A percentile compares a stretch with the other conserved stretches of the same genome.
Evolutionary conservation across 2,113 vertebrate species (phyloP).

Genomic region (Hystrix brachyura): DNA sequence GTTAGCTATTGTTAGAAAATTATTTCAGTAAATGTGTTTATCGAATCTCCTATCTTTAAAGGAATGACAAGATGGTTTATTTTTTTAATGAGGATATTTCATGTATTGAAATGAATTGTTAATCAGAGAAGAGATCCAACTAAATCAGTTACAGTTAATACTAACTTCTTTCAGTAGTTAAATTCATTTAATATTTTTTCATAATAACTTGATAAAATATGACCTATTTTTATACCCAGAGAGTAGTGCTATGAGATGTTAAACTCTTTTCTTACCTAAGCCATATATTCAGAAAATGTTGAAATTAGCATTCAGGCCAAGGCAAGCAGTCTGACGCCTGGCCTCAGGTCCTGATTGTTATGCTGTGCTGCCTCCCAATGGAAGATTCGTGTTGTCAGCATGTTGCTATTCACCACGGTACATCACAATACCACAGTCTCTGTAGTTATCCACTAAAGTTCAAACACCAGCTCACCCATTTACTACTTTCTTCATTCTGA

Average conservation of each 20-base stretch:
- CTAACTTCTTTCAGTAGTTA: background rate
- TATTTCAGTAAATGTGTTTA: conserved; percentile 15
- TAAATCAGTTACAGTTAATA: background rate
- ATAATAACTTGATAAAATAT: background rate
- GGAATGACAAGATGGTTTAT: background rate
- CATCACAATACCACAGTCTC: background rate
- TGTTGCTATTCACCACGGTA: background rate
- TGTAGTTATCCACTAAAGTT: background rate
- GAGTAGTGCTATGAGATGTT: background rate
- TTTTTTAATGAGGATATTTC: background rate
- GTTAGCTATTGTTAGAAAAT: background rate
- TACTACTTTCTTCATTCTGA: background rate
- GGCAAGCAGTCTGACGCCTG: background rate
- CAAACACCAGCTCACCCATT: background rate
- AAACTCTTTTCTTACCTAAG: background rate
- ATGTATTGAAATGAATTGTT: background rate
- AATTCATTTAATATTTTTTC: background rate
- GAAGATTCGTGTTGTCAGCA: background rate
- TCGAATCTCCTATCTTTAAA: background rate
- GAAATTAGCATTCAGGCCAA: background rate
- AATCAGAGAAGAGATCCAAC: background rate
- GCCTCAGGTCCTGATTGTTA: background rate
- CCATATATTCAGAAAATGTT: background rate
- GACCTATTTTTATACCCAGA: conserved; percentile 62
- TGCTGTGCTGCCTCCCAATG: conserved; percentile 27